Conservation (phyloP, 2,113 vertebrate genomes). For the Apodemus sylvaticus region DNA sequence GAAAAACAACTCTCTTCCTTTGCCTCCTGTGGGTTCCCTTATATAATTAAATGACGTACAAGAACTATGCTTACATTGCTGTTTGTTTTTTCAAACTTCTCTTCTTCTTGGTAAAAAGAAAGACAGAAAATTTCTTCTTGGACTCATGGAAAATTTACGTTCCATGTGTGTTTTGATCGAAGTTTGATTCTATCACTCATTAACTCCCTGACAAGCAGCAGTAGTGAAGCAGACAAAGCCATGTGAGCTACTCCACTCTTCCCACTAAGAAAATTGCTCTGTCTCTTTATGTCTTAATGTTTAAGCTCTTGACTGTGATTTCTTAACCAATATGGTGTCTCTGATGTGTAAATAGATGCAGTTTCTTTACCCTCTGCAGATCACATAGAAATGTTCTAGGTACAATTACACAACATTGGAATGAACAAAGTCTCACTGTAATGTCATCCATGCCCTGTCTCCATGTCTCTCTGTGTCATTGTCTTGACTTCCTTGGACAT, state of each 20-base stretch:
- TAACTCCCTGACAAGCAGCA: neutral
- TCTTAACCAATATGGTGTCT: neutral
- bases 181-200: neutral
- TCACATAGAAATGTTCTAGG: neutral
- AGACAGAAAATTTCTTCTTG: neutral
- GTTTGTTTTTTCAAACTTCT: conserved; percentile 33
- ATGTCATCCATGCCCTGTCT: neutral
- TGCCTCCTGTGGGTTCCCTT: neutral
- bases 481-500: neutral
- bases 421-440: neutral
- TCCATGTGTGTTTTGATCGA: neutral
- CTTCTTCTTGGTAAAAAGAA: neutral
- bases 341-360: neutral
- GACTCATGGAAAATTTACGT: neutral
- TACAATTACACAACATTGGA: neutral
- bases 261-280: neutral
- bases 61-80: conserved; percentile 6
- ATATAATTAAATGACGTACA: neutral
- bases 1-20: neutral
- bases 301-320: neutral
- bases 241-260: neutral
- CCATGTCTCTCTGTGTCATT: neutral
- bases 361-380: neutral
- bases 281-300: neutral
- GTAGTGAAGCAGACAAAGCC: neutral